These are phyloP conservation scores for Isotomurus palustris DNA, from an alignment of 2,888 invertebrate species.

Conservation along the genomic window DNA sequence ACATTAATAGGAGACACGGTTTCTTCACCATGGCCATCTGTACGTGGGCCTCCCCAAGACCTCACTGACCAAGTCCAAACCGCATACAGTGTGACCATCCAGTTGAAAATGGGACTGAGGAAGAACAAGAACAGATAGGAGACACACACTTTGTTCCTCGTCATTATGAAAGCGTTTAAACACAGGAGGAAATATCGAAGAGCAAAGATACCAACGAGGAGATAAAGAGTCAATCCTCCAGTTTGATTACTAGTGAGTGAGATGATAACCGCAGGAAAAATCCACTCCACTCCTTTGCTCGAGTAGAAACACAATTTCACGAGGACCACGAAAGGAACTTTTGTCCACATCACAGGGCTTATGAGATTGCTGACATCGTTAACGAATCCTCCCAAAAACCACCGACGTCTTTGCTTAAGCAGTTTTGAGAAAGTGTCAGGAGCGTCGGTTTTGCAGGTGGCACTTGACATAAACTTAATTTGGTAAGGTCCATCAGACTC, in stretches of 20 bases:
- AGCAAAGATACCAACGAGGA: not conserved
- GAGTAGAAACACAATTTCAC: constrained; percentile 24
- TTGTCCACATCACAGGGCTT: constrained; percentile 22
- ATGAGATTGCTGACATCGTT: constrained; percentile 25
- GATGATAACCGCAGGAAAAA: constrained; percentile 16
- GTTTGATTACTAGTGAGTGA: not conserved
- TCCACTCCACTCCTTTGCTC: constrained; percentile 18
- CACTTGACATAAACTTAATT: constrained; percentile 19
- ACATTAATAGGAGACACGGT: not conserved
- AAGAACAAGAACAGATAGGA: constrained; percentile 17
- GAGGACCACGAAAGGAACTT: constrained; percentile 16
- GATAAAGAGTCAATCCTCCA: constrained; percentile 6
- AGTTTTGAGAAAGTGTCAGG: constrained; percentile 26
- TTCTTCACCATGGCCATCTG: constrained; percentile 12
- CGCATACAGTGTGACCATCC: constrained; percentile 20
- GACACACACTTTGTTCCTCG: constrained; percentile 12
- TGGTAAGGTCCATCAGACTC: constrained; percentile 9
- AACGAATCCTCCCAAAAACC: constrained; percentile 28
- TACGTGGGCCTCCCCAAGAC: constrained; percentile 31
- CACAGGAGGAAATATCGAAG: constrained; percentile 9
- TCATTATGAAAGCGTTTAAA: constrained; percentile 13
- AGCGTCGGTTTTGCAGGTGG: constrained; percentile 28
- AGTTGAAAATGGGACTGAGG: constrained; percentile 17
- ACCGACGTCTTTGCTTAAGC: constrained; percentile 27
- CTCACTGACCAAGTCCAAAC: constrained; percentile 28